phyloP scores from a whole-genome alignment of 2,888 invertebrate species.

The Chrysolina oricalcia region DNA sequence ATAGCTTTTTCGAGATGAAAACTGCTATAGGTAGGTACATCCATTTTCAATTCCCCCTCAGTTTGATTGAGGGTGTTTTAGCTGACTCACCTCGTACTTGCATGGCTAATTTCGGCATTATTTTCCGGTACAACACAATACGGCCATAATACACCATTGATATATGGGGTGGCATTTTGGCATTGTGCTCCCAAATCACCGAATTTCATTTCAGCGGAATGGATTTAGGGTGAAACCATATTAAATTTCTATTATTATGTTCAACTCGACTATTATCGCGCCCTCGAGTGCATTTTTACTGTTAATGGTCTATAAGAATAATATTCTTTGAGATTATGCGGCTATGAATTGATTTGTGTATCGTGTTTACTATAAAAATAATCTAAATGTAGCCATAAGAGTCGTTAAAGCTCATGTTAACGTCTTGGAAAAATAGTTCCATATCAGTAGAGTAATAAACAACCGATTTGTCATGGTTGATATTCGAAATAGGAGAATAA shows the following conservation, averaged over 20 bases:
- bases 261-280: slow-evolving; percentile 38
- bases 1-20: neutral
- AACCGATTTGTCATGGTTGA: neutral
- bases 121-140: slow-evolving; percentile 46
- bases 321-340: slow-evolving; percentile 39
- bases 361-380: slow-evolving; percentile 40
- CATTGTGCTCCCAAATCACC: slow-evolving; percentile 50
- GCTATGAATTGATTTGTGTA: slow-evolving; percentile 40
- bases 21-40: neutral
- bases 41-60: neutral
- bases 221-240: slow-evolving; percentile 45
- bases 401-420: slow-evolving; percentile 17
- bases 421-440: neutral
- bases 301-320: slow-evolving; percentile 45
- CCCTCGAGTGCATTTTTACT: slow-evolving; percentile 45
- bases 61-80: slow-evolving; percentile 14
- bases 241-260: slow-evolving; percentile 49
- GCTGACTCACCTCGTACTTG: slow-evolving; percentile 45
- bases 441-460: slow-evolving; percentile 9
- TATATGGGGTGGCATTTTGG: slow-evolving; percentile 50
- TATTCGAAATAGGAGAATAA: slow-evolving; percentile 12
- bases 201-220: slow-evolving; percentile 48
- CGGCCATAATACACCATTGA: slow-evolving; percentile 42
- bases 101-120: slow-evolving; percentile 47
- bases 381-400: slow-evolving; percentile 42